phyloP scores from a whole-genome alignment of 1,140 invertebrate genomes.

The Cyrtorhinus lividipennis region DNA sequence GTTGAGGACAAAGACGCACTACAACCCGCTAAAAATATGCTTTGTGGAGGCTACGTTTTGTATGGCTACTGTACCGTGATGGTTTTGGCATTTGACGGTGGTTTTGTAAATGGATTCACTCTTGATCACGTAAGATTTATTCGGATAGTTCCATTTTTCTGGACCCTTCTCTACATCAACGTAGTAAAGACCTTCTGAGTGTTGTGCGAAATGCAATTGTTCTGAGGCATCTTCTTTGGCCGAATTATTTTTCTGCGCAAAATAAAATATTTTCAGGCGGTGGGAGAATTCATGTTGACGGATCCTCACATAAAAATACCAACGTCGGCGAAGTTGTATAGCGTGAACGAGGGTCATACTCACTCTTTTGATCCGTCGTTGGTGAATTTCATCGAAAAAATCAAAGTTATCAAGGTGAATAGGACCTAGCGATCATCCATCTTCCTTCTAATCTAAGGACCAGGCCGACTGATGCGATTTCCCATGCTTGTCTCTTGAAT shows the following conservation, averaged over 20 bases:
- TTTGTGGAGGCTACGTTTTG: neutral
- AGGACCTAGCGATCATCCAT: neutral
- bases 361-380: constrained; percentile 7
- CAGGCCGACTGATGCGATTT: no score
- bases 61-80: constrained; percentile 7
- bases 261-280: no score
- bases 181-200: no score
- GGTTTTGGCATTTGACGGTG: constrained; percentile 7
- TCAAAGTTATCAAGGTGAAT: constrained; percentile 7
- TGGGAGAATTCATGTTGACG: constrained; percentile 9
- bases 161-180: no score
- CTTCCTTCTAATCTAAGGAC: no score
- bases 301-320: constrained; percentile 6
- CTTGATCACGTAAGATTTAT: constrained; percentile 7
- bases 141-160: no score
- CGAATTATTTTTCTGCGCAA: no score
- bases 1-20: constrained; percentile 6
- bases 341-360: constrained; percentile 9
- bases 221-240: no score
- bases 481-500: no score
- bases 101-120: neutral
- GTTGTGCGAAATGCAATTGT: no score
- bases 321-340: neutral
- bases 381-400: constrained; percentile 9
- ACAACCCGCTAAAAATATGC: constrained; percentile 11